phyloP scores from a whole-genome alignment of 2,888 invertebrate genomes.

The Drosophila nr. perissopoda region DNA sequence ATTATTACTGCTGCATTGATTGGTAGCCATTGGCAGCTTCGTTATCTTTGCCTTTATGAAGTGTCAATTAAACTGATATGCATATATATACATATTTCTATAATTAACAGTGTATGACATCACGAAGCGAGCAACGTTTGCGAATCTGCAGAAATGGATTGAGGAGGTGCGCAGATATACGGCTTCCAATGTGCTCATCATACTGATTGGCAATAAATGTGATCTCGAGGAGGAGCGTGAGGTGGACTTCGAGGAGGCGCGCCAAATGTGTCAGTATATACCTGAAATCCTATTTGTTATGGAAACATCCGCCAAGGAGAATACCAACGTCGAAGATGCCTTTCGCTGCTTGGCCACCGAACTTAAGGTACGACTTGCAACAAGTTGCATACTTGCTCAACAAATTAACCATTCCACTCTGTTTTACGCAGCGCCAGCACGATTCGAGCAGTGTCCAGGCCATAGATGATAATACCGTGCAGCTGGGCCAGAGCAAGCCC shows the following conservation, averaged over 20 bases:
- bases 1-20: conserved; percentile 53
- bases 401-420: background rate
- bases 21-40: conserved; percentile 30
- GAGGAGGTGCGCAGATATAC: conserved; percentile 98
- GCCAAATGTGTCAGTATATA: conserved; percentile 93
- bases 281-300: conserved; percentile 94
- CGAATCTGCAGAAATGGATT: conserved; percentile 97
- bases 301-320: conserved; percentile 96
- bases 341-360: conserved; percentile 94
- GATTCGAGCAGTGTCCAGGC: conserved; percentile 88
- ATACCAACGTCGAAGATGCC: conserved; percentile 95
- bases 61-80: conserved; percentile 7
- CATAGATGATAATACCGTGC: conserved; percentile 88
- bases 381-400: background rate
- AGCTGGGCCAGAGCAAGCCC: conserved; percentile 89
- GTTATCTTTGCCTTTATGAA: conserved; percentile 22
- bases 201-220: conserved; percentile 96
- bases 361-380: conserved; percentile 88
- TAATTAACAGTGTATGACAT: conserved; percentile 93
- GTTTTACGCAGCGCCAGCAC: conserved; percentile 89
- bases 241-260: conserved; percentile 94
- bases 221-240: conserved; percentile 92
- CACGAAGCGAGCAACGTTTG: conserved; percentile 95
- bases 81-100: conserved; percentile 1
- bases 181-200: conserved; percentile 94